These are phyloP conservation scores for Garrulus glandarius DNA, from an alignment of 2,797 vertebrate species.

Conservation along the genomic window DNA sequence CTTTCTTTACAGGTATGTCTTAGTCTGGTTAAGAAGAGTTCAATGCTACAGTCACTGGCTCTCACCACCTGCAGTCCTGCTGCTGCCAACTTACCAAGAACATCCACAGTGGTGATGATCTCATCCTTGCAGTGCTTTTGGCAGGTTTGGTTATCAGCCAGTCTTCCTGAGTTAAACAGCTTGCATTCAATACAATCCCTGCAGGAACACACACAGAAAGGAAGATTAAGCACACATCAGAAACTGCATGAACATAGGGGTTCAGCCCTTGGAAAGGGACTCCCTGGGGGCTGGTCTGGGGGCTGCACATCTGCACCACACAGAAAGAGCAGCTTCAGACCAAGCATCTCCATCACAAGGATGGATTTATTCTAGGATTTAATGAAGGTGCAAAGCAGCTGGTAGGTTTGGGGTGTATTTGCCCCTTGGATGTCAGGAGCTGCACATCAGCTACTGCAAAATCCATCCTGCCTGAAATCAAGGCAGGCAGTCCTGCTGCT, in stretches of 20 bases:
- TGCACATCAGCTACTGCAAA: neutral
- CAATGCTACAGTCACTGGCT: neutral
- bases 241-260: accelerated
- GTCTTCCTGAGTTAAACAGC: constrained; percentile 85
- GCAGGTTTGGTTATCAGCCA: constrained; percentile 93
- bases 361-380: neutral
- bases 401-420: neutral
- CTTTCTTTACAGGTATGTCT: neutral
- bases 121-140: constrained; percentile 85
- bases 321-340: neutral
- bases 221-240: neutral
- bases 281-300: neutral
- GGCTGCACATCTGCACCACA: neutral
- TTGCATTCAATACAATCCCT: constrained; percentile 96
- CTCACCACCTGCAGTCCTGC: neutral
- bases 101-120: constrained; percentile 85
- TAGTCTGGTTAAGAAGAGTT: neutral
- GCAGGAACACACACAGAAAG: neutral
- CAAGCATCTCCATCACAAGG: neutral
- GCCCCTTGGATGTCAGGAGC: neutral
- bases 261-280: neutral
- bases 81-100: constrained; percentile 80
- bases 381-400: neutral
- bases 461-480: neutral
- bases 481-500: neutral